These are phyloP conservation scores for Pipistrellus kuhlii DNA, from an alignment of 2,797 vertebrate species.

Conservation along the genomic window DNA sequence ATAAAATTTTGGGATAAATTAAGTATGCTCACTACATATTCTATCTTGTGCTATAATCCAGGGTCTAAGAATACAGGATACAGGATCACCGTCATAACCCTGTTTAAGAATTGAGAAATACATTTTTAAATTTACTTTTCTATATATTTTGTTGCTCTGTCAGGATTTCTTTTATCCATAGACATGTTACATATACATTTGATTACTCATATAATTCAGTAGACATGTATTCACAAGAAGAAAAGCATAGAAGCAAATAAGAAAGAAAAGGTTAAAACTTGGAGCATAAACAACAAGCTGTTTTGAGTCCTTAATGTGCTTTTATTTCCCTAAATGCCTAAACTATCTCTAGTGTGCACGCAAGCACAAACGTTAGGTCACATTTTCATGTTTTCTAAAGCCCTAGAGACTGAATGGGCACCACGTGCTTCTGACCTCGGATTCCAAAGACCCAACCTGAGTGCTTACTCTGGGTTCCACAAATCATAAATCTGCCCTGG, in stretches of 20 bases:
- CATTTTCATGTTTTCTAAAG: constrained; percentile 73
- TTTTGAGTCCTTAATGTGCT: constrained; percentile 58
- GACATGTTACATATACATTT: background rate
- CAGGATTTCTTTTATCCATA: background rate
- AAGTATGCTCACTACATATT: constrained; percentile 29
- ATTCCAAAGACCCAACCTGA: constrained; percentile 80
- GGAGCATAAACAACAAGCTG: constrained; percentile 62
- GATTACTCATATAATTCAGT: background rate
- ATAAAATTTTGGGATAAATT: constrained; percentile 40
- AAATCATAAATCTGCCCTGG: constrained; percentile 67
- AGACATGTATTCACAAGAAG: constrained; percentile 19
- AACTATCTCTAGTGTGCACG: constrained; percentile 35
- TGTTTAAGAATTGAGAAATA: constrained; percentile 23
- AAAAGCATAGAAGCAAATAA: constrained; percentile 7
- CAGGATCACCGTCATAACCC: background rate
- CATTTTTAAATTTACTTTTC: background rate
- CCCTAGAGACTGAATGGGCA: background rate
- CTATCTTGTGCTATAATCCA: constrained; percentile 10
- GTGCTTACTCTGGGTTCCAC: constrained; percentile 11
- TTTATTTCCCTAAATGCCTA: constrained; percentile 71
- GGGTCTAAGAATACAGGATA: constrained; percentile 18
- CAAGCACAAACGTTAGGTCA: constrained; percentile 69
- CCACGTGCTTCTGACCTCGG: constrained; percentile 69
- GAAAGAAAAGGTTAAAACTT: constrained; percentile 67
- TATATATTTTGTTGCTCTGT: constrained; percentile 16